A percentile compares a stretch with the other conserved stretches of the same genome.
Conservation (phyloP, 1,140 invertebrate species). For the Drosophila nebulosa region DNA sequence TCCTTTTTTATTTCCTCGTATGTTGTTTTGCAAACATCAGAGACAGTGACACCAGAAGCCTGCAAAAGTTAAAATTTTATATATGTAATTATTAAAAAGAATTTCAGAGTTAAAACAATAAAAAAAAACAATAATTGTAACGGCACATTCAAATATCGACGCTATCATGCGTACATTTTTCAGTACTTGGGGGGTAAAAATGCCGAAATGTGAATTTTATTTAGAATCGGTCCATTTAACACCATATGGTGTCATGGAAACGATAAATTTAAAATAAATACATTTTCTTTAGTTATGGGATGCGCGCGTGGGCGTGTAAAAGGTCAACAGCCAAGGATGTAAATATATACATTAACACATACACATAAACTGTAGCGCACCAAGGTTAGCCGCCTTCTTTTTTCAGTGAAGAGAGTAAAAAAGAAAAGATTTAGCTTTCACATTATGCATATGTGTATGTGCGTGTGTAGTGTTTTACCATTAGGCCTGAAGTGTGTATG, state of each 20-base stretch:
- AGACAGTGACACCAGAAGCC: constrained; percentile 97
- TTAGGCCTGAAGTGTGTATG: constrained; percentile 6
- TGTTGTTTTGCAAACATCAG: constrained; percentile 95
- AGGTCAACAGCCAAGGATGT: not conserved
- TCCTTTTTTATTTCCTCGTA: constrained; percentile 99
- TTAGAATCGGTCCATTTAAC: not conserved
- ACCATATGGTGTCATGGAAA: constrained; percentile 5
- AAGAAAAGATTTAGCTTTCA: constrained; percentile 15
- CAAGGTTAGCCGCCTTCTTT: constrained; percentile 18
- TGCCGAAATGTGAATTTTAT: constrained; percentile 13
- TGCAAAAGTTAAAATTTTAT: constrained; percentile 73
- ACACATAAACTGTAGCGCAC: constrained; percentile 34
- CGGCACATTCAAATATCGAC: constrained; percentile 23
- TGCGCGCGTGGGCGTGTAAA: constrained; percentile 4
- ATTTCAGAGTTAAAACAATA: no score
- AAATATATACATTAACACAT: constrained; percentile 38
- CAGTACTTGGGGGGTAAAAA: not conserved
- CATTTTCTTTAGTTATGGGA: constrained; percentile 7
- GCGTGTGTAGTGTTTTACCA: constrained; percentile 17
- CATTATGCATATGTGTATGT: constrained; percentile 19
- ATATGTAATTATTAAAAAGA: not conserved
- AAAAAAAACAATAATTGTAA: constrained; percentile 21
- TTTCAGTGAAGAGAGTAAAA: constrained; percentile 3
- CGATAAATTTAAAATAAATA: constrained; percentile 38
- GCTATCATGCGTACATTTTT: constrained; percentile 5